Conservation (phyloP, 1,140 invertebrate species). For the Drosophila funebris region DNA sequence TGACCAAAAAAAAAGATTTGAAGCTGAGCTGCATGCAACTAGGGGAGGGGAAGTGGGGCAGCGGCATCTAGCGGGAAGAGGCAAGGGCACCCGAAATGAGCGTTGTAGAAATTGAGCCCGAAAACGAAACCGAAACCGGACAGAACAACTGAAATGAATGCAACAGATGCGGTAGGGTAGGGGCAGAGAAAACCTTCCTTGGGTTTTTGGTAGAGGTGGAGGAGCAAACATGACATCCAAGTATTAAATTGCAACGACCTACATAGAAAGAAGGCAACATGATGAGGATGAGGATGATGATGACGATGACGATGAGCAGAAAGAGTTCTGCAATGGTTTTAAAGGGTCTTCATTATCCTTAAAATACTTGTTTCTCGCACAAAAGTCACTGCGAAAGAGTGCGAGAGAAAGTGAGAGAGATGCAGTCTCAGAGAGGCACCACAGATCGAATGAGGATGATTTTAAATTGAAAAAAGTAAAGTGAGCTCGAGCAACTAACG, state of each 20-base stretch:
- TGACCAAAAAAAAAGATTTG: conserved; percentile 54
- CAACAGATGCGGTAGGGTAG: neutral
- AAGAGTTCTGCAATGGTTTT: conserved; percentile 12
- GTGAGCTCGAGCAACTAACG: too few species aligned
- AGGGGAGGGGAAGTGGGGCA: neutral
- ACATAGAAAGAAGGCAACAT: conserved; percentile 58
- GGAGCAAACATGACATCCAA: conserved; percentile 41
- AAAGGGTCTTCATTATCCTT: conserved; percentile 11
- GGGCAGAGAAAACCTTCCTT: neutral
- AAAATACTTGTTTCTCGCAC: conserved; percentile 4
- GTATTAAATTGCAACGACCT: conserved; percentile 82
- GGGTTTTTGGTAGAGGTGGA: too few species aligned
- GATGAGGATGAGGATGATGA: neutral
- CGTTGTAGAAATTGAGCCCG: conserved; percentile 43
- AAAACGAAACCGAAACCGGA: conserved; percentile 47
- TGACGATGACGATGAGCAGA: conserved; percentile 7
- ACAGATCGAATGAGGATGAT: neutral
- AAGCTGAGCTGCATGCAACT: conserved; percentile 43
- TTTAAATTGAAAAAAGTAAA: too few species aligned
- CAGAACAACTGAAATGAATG: conserved; percentile 13
- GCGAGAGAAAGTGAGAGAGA: neutral
- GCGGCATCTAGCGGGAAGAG: neutral
- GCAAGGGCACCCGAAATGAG: conserved; percentile 26
- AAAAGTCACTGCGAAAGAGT: neutral
- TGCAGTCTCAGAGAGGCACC: neutral